Conservation (phyloP, 2,888 invertebrate genomes). For the Synanthedon myopaeformis region DNA sequence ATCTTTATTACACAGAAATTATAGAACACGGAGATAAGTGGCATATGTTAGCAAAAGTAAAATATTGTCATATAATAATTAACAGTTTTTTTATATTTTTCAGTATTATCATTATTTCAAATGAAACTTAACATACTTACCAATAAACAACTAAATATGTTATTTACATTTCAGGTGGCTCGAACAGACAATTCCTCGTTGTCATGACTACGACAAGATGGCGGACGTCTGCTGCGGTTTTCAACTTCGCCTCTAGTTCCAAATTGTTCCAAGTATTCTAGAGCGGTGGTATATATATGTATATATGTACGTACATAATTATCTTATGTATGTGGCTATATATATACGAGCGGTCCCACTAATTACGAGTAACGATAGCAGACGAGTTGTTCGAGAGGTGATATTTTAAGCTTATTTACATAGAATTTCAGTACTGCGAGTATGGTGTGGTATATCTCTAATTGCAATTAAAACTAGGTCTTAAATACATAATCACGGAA, state of each 20-base stretch:
- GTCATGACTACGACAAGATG: slow-evolving; percentile 61
- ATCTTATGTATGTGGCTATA: slow-evolving; percentile 50
- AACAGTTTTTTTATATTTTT: no score
- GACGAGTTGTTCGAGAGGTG: slow-evolving; percentile 2
- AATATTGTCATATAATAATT: no score
- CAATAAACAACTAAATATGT: slow-evolving; percentile 43
- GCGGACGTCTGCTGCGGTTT: slow-evolving; percentile 64
- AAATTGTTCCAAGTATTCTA: slow-evolving; percentile 66
- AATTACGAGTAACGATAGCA: slow-evolving; percentile 56
- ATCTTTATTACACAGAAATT: no score
- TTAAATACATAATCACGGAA: no score
- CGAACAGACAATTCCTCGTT: slow-evolving; percentile 56
- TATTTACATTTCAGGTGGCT: slow-evolving; percentile 54
- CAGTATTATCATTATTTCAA: no score
- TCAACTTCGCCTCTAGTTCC: slow-evolving; percentile 64
- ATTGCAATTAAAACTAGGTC: no score
- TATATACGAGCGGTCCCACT: slow-evolving; percentile 55
- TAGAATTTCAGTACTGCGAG: no score
- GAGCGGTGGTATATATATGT: slow-evolving; percentile 59
- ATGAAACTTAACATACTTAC: slow-evolving; percentile 5
- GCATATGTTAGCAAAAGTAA: no score
- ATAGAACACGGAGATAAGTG: no score
- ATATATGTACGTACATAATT: slow-evolving; percentile 63
- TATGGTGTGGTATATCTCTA: no score
- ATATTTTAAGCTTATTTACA: no score